Conservation (phyloP, 1,140 invertebrate species). For the Dufourea novaeangliae region DNA sequence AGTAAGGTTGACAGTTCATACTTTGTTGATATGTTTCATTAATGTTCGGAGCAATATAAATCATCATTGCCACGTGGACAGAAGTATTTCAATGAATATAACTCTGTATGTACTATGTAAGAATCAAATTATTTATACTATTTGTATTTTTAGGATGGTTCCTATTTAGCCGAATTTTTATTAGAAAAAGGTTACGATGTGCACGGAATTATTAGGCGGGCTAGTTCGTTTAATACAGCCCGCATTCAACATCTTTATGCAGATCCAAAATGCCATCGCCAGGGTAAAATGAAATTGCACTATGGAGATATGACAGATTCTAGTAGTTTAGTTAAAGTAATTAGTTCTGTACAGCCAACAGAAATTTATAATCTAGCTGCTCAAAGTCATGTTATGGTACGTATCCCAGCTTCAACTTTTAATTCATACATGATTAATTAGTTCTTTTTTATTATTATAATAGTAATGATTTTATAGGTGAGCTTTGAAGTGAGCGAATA, state of each 20-base stretch:
- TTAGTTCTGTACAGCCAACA: conserved; percentile 90
- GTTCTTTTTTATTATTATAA: conserved; percentile 27
- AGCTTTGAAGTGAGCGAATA: conserved; percentile 99
- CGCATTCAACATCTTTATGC: conserved; percentile 98
- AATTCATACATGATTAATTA: conserved; percentile 18
- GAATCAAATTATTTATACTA: not conserved
- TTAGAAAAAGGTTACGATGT: conserved; percentile 97
- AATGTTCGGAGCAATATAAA: not conserved
- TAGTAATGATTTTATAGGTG: conserved; percentile 82
- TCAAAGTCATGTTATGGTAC: conserved; percentile 99
- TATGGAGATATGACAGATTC: conserved; percentile 99
- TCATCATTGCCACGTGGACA: not conserved
- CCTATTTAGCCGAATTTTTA: conserved; percentile 98
- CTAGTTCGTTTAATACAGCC: conserved; percentile 98
- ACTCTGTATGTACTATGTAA: not conserved
- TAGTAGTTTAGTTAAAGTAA: conserved; percentile 97
- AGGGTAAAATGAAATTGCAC: conserved; percentile 95
- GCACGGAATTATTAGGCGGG: conserved; percentile 96
- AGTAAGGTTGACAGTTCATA: conserved; percentile 82
- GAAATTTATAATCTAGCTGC: conserved; percentile 99
- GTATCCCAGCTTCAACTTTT: conserved; percentile 48
- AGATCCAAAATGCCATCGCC: conserved; percentile 91
- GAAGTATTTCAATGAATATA: not conserved
- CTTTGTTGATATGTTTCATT: conserved; percentile 5
- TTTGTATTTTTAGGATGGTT: conserved; percentile 92